phyloP scores from a whole-genome alignment of 2,113 vertebrate species.

The crab-eating macaque (Macaca fascicularis) region DNA sequence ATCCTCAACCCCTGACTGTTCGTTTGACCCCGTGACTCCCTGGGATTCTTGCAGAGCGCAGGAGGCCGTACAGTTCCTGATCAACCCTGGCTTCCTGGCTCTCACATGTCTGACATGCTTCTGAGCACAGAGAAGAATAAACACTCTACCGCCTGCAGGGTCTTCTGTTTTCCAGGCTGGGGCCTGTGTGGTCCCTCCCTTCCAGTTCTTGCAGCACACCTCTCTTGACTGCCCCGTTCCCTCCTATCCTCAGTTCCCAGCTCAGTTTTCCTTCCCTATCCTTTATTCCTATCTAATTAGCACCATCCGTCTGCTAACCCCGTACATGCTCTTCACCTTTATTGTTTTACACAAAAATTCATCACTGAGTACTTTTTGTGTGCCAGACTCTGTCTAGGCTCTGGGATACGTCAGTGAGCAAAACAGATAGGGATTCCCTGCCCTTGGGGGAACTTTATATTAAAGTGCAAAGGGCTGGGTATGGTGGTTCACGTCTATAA shows the following conservation, averaged over 20 bases:
- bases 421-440: not conserved
- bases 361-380: not conserved
- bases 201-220: not conserved
- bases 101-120: slow-evolving; percentile 19
- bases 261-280: not conserved
- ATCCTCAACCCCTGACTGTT: slow-evolving; percentile 27
- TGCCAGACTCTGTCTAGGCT: not conserved
- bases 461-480: not conserved
- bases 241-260: not conserved
- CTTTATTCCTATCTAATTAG: not conserved
- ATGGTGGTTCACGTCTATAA: no score
- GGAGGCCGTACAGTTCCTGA: slow-evolving; percentile 26
- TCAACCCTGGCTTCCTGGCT: slow-evolving; percentile 49
- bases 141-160: not conserved
- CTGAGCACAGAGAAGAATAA: slow-evolving; percentile 39
- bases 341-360: not conserved
- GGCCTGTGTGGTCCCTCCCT: not conserved
- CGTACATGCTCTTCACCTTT: not conserved
- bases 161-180: slow-evolving; percentile 28
- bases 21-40: not conserved
- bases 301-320: not conserved
- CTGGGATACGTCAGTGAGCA: not conserved
- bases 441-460: not conserved
- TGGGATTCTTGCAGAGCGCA: not conserved
- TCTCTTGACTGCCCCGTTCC: not conserved